Base-by-base conservation (phyloP, 2,113 vertebrate species). In the Chamaetylas fuelleborni region DNA sequence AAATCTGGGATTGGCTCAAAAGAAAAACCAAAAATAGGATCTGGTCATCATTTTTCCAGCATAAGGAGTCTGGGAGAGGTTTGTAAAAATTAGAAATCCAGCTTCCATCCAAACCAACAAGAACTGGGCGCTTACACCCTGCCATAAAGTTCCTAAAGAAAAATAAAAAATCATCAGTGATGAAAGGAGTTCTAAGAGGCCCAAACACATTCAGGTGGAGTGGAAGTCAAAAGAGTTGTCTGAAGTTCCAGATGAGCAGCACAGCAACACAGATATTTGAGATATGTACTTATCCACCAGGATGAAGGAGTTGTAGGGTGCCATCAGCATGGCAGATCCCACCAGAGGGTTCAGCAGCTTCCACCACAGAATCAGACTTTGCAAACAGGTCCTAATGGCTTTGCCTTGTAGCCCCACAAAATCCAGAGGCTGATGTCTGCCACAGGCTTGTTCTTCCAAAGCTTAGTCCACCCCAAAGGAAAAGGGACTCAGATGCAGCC, bases 231-330 rank as follows among this genome's bases (percentile, higher is more conserved):
- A 72, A 36, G 28, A 92, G 10, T 9, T 19, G 11, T 15, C n/a
- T 57, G 0, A 0, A 80, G 19, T 4, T 16, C 29, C 43, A 69
- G 26, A 12, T 11, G 57, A 88, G 73, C 53, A 79, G 40, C 31
- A 73, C 31, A 53, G 12, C 1, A 1, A 36, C 33, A 40, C 3
- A 0, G 43, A 9, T 34, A 8, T 51, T 29, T 42, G 36, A 92
- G 79, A 58, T 11, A 13, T 0, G 2, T 7, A 15, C 14, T 78
- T 72, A 20, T 56, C 48, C 1, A 2, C 42, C 8, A 12, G 53
- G 48, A n/a, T 65, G 83, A 33, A 86, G 11, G 58, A 31, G 34
- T 57, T 78, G 45, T 51, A 25, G 65, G 48, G 28, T 83, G 47
- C 47, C 42, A 58, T 31, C 61, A 76, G 33, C 58, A 26, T 12